phyloP scores from a whole-genome alignment of 2,888 invertebrate species.

The Camptogramma bilineatum region DNA sequence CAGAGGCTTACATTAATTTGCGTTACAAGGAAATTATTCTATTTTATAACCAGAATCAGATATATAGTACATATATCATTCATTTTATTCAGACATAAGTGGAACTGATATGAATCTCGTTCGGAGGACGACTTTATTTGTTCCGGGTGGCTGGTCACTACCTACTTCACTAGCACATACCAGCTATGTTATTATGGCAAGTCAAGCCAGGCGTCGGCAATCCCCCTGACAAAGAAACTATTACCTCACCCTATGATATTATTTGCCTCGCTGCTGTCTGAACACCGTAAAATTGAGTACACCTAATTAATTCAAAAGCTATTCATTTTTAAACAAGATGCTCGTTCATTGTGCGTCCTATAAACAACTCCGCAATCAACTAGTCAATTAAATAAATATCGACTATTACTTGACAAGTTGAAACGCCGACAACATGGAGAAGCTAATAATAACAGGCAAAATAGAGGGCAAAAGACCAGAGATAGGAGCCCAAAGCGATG shows the following conservation, averaged over 20 bases:
- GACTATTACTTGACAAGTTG: slow-evolving; percentile 56
- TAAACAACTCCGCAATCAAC: not conserved
- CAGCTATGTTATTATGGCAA: slow-evolving; percentile 20
- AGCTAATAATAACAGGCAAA: too few species aligned
- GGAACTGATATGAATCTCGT: slow-evolving; percentile 31
- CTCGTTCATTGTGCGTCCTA: not conserved
- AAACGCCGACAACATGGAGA: too few species aligned
- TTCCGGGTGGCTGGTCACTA: slow-evolving; percentile 58
- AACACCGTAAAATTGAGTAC: slow-evolving; percentile 24
- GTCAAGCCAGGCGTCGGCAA: slow-evolving; percentile 24
- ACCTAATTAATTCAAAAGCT: slow-evolving; percentile 14
- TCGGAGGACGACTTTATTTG: slow-evolving; percentile 51
- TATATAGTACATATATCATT: slow-evolving; percentile 21
- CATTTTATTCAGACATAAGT: slow-evolving; percentile 23
- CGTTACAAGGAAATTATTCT: slow-evolving; percentile 3
- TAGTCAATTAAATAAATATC: slow-evolving; percentile 50
- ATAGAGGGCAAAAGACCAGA: too few species aligned
- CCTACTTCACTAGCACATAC: slow-evolving; percentile 24
- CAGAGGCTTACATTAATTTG: not conserved
- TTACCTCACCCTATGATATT: slow-evolving; percentile 22
- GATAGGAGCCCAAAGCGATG: too few species aligned
- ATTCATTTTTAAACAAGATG: slow-evolving; percentile 4
- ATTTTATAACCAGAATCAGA: slow-evolving; percentile 16
- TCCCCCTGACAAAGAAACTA: slow-evolving; percentile 23
- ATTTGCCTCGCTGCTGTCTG: slow-evolving; percentile 15